phyloP scores from a whole-genome alignment of 2,113 vertebrate species.

The Phalacrocorax aristotelis region DNA sequence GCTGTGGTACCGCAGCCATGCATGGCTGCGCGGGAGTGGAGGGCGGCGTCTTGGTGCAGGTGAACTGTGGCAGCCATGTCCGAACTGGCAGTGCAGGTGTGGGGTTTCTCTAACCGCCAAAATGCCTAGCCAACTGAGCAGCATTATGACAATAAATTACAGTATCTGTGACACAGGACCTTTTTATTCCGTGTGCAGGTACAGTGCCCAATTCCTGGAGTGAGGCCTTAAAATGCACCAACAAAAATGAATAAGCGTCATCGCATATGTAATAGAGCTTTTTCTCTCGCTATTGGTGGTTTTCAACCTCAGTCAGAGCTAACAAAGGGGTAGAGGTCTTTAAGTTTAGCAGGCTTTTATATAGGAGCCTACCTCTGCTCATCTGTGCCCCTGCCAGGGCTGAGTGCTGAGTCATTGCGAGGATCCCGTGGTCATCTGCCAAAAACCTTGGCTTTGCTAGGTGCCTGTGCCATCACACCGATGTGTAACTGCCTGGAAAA shows the following conservation, averaged over 20 bases:
- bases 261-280: neutral
- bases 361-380: neutral
- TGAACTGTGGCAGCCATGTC: neutral
- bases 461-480: neutral
- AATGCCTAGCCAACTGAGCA: neutral
- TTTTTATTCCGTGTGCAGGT: rapidly evolving
- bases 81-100: rapidly evolving
- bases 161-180: neutral
- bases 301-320: neutral
- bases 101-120: neutral
- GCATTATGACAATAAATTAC: neutral
- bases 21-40: rapidly evolving
- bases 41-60: rapidly evolving
- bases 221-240: neutral
- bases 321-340: neutral
- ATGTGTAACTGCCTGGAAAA: neutral
- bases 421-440: rapidly evolving
- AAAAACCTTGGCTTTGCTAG: neutral
- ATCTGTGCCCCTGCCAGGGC: neutral
- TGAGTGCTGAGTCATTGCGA: neutral
- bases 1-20: rapidly evolving
- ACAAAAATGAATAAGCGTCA: neutral
- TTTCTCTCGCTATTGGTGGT: neutral
- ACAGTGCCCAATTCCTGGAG: neutral
- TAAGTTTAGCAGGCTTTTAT: neutral